A percentile compares a stretch with the other conserved stretches of the same genome.
These are phyloP conservation scores for Callipepla californica DNA, from an alignment of 2,113 vertebrate species.

Conservation along the genomic window DNA sequence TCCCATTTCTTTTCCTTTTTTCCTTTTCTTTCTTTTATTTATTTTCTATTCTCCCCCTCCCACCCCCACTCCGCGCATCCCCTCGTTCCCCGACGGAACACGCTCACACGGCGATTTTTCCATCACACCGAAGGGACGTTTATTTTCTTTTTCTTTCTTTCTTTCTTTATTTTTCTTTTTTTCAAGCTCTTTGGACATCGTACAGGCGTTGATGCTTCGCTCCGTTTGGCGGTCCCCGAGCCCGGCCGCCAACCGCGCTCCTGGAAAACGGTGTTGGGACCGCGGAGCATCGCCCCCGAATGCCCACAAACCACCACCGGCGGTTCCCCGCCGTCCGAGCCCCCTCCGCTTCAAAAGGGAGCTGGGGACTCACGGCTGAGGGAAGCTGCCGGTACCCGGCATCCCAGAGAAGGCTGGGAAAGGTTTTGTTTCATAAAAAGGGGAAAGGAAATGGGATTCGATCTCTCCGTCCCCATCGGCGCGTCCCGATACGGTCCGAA, in stretches of 20 bases:
- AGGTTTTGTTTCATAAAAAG: neutral
- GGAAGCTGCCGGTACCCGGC: neutral
- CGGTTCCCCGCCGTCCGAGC: neutral
- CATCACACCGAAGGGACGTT: neutral
- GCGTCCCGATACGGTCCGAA: neutral
- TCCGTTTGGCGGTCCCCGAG: neutral
- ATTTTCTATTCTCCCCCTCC: neutral
- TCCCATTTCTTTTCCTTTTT: too few relatives aligned
- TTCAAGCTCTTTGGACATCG: neutral
- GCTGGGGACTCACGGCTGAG: neutral
- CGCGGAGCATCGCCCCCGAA: neutral
- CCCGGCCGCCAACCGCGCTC: slow-evolving; percentile 26
- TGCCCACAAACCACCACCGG: neutral
- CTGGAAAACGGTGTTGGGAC: slow-evolving; percentile 53
- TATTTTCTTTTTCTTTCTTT: neutral
- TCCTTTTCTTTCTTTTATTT: too few relatives aligned
- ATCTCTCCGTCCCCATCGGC: neutral
- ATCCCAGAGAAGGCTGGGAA: neutral
- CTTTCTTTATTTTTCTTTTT: neutral
- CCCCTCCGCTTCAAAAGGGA: too few relatives aligned
- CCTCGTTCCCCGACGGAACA: too few relatives aligned
- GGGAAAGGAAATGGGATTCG: neutral
- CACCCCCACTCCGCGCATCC: neutral
- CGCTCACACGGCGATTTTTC: neutral
- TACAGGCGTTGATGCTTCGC: neutral